Conservation (phyloP, 2,797 vertebrate species). For the Periparus ater region DNA sequence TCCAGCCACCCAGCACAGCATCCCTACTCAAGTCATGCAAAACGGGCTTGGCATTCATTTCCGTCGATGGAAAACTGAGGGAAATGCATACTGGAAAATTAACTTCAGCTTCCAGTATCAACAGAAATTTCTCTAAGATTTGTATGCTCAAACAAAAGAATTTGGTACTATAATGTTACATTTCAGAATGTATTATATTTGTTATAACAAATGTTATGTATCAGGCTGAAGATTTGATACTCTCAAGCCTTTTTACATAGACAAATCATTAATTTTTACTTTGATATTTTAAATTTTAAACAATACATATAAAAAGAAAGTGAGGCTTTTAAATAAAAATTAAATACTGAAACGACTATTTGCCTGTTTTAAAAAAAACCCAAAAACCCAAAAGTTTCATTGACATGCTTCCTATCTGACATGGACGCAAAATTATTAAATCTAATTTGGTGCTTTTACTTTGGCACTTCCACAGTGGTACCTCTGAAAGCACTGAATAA, state of each 20-base stretch:
- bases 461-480: neutral
- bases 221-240: neutral
- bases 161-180: neutral
- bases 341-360: neutral
- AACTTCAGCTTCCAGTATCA: neutral
- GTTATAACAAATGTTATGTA: neutral
- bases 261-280: neutral
- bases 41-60: neutral
- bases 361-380: neutral
- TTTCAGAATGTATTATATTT: neutral
- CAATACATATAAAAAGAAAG: neutral
- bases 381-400: neutral
- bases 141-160: neutral
- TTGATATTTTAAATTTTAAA: neutral
- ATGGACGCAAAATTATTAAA: neutral
- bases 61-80: neutral
- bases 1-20: rapidly evolving
- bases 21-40: neutral
- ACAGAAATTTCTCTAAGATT: neutral
- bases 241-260: neutral
- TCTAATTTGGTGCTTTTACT: neutral
- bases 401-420: neutral
- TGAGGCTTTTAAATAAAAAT: neutral
- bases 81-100: neutral
- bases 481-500: neutral